Base-by-base conservation (phyloP, 2,797 vertebrate genomes). In the Sphenodon punctatus region DNA sequence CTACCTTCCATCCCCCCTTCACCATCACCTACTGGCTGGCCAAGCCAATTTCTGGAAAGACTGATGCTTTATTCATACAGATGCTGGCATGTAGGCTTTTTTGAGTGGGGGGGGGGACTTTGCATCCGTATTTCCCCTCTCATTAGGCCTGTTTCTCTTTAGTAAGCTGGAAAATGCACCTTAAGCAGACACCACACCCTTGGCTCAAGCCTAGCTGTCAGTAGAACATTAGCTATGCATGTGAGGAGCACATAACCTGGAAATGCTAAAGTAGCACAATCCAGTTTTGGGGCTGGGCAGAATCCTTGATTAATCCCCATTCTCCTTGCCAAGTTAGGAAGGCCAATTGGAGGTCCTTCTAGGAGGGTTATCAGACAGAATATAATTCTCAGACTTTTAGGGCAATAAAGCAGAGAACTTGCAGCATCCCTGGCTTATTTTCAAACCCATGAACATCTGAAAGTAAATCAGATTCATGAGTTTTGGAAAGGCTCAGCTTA, bases 271-370 rank as follows among this genome's bases (percentile, higher is more conserved):
- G 60, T 16, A 22, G 11, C 4, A 23, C 10, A 19, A 2, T 15
- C 3, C 5, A 53, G 20, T 4, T 43, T 48, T 53, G 2, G 51
- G 20, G 2, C 6, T 45, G 25, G 17, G 23, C 15, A 79, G 61
- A 72, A 14, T 36, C 67, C 25, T n/a, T n/a, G 15, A 3, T 60
- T 13, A 20, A 19, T 22, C 46, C 20, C 43, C 5, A 10, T 53
- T 30, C 30, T 70, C 71, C 64, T 63, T 12, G 38, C 0, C 0
- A 39, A 68, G 15, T 5, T 36, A 22, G 34, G 9, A n/a, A 73
- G 34, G 16, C n/a, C 20, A 38, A 23, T 23, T 67, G 38, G 4
- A 69, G 25, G 25, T 23, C 19, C 55, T 58, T 10, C 20, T 11
- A 20, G 55, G 20, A 58, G 55, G 23, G 23, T 75, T 20, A 42